A percentile compares a stretch with the other conserved stretches of the same genome.
Conservation (phyloP, 1,140 invertebrate species). For the Diachasma alloeum region DNA sequence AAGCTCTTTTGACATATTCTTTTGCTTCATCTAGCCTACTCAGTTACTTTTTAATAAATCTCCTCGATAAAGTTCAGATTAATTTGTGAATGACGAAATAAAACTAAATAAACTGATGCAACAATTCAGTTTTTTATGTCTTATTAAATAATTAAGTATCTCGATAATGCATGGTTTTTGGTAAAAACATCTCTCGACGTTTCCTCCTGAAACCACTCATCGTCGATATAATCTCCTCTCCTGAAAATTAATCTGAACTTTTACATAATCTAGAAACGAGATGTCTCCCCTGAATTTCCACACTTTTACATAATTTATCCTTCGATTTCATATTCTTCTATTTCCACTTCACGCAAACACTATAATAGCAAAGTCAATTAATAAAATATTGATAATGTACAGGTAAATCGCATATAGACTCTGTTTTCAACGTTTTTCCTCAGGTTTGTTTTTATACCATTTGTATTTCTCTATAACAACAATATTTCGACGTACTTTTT, state of each 20-base stretch:
- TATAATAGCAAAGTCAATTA: slow-evolving; percentile 49
- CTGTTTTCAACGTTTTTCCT: neutral
- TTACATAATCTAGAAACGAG: neutral
- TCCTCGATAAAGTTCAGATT: slow-evolving; percentile 16
- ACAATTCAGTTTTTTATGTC: neutral
- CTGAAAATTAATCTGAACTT: neutral
- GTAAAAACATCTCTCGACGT: neutral
- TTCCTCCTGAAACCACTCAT: too few relatives aligned
- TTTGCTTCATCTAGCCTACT: slow-evolving; percentile 56
- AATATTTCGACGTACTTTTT: slow-evolving; percentile 39
- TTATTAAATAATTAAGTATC: neutral
- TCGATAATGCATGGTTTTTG: neutral
- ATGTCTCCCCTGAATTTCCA: neutral
- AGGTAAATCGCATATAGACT: slow-evolving; percentile 20
- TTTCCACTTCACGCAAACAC: neutral
- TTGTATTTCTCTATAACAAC: slow-evolving; percentile 44
- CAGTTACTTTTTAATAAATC: slow-evolving; percentile 3
- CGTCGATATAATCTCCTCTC: too few relatives aligned
- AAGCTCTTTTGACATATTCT: slow-evolving; percentile 56
- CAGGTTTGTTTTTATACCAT: slow-evolving; percentile 39
- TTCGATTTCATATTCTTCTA: neutral
- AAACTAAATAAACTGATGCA: neutral
- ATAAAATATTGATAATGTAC: slow-evolving; percentile 55
- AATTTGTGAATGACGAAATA: neutral
- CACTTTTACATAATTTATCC: neutral